These are phyloP conservation scores for Pogonus chalceus DNA, from an alignment of 1,140 invertebrate genomes.

Conservation along the genomic window DNA sequence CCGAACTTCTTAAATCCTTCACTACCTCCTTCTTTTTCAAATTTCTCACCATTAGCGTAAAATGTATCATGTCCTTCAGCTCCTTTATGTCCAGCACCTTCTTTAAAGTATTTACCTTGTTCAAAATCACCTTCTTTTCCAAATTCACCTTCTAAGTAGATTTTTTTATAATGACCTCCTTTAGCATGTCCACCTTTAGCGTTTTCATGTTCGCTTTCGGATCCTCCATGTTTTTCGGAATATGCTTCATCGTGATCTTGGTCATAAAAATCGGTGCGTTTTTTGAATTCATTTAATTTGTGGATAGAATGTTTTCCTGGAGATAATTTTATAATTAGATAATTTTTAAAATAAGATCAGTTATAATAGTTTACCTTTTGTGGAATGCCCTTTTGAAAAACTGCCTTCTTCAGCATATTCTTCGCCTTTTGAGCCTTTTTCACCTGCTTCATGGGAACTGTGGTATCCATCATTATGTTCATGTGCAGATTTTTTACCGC, in stretches of 20 bases:
- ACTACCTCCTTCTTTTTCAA: constrained; percentile 49
- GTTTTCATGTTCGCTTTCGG: constrained; percentile 42
- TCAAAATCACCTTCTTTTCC: constrained; percentile 44
- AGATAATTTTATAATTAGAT: no score
- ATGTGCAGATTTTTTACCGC: constrained; percentile 49
- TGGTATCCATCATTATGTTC: constrained; percentile 52
- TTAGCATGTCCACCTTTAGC: constrained; percentile 44
- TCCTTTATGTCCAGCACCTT: constrained; percentile 49
- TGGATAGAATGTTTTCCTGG: constrained; percentile 54
- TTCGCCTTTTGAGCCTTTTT: constrained; percentile 46
- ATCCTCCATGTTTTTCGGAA: constrained; percentile 43
- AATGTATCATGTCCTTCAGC: constrained; percentile 49
- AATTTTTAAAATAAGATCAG: no score
- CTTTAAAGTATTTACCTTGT: constrained; percentile 44
- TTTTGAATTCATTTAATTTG: constrained; percentile 56
- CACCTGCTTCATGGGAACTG: constrained; percentile 47
- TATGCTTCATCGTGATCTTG: constrained; percentile 47
- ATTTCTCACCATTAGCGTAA: constrained; percentile 47
- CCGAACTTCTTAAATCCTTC: constrained; percentile 50
- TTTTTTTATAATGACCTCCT: constrained; percentile 43
- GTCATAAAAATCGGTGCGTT: constrained; percentile 53
- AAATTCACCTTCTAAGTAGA: constrained; percentile 42
- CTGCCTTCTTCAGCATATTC: constrained; percentile 45
- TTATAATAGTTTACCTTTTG: no score
- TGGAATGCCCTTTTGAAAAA: constrained; percentile 47